Conservation (phyloP, 1,140 invertebrate species). For the Scaptomyza pallida region DNA sequence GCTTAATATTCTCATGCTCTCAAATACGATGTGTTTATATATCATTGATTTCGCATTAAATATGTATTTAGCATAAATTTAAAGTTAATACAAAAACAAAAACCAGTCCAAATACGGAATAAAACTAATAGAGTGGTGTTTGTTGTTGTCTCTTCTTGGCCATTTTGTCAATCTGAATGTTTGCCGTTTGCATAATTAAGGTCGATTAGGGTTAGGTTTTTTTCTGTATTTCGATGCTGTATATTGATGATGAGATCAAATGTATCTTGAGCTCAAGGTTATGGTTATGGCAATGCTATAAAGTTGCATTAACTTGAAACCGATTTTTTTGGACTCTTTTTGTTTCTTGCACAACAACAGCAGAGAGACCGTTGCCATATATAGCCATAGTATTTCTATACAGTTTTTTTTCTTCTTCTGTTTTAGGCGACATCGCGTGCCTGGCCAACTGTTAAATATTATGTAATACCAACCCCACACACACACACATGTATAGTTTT, state of each 20-base stretch:
- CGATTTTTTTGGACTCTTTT: constrained; percentile 26
- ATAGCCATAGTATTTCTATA: constrained; percentile 11
- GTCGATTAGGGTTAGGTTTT: constrained; percentile 72
- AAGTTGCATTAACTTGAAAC: constrained; percentile 29
- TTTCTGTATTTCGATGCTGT: constrained; percentile 10
- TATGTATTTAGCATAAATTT: constrained; percentile 45
- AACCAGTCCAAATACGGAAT: constrained; percentile 23
- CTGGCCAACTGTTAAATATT: constrained; percentile 26
- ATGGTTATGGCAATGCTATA: constrained; percentile 57
- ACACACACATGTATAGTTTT: constrained; percentile 33
- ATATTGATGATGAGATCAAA: constrained; percentile 34
- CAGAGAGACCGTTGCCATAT: constrained; percentile 8
- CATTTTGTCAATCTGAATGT: constrained; percentile 34
- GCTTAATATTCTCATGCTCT: no score
- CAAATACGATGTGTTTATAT: constrained; percentile 9
- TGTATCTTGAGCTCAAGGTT: constrained; percentile 67
- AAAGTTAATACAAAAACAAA: constrained; percentile 46
- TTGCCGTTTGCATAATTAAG: constrained; percentile 75
- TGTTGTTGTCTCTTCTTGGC: constrained; percentile 17
- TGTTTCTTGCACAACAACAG: constrained; percentile 24
- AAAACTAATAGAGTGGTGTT: constrained; percentile 25
- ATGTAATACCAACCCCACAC: constrained; percentile 42
- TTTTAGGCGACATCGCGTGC: constrained; percentile 34
- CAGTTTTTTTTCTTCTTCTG: no score
- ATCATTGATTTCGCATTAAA: constrained; percentile 2